Evolutionary conservation across 2,113 vertebrate species (phyloP).

Genomic region (Hipposideros armiger): DNA sequence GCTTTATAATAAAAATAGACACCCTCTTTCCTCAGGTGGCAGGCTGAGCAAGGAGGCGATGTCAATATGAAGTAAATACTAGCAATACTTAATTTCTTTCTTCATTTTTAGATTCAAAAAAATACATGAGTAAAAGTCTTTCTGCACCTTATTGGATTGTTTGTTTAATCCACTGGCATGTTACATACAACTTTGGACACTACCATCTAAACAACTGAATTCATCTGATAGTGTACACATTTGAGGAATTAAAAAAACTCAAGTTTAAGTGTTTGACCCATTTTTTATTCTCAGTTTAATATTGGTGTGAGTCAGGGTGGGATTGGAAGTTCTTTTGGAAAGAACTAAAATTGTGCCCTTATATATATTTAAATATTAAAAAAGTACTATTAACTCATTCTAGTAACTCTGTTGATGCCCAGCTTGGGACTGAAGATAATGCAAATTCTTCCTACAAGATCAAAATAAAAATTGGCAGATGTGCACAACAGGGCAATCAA

Average conservation of each 20-base stretch:
- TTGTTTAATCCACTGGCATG: background rate
- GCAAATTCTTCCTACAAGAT: slow-evolving; percentile 72
- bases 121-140: background rate
- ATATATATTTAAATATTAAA: slow-evolving; percentile 70
- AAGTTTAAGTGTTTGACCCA: background rate
- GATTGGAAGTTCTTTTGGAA: background rate
- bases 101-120: slow-evolving; percentile 14
- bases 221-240: background rate
- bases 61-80: background rate
- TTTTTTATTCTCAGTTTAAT: slow-evolving; percentile 42
- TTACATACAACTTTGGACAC: background rate
- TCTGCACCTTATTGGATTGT: background rate
- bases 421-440: slow-evolving; percentile 80
- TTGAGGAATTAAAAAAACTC: slow-evolving; percentile 17
- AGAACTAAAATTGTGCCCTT: background rate
- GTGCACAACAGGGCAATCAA: background rate
- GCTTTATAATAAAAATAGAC: background rate
- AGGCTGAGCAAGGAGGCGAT: background rate
- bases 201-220: background rate
- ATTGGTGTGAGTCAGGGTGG: slow-evolving; percentile 54
- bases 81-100: background rate
- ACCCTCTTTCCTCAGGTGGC: background rate
- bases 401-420: slow-evolving; percentile 78
- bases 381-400: slow-evolving; percentile 78
- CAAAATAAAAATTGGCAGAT: slow-evolving; percentile 80